Conservation (phyloP, 1,140 invertebrate genomes). For the Bombus balteatus region DNA sequence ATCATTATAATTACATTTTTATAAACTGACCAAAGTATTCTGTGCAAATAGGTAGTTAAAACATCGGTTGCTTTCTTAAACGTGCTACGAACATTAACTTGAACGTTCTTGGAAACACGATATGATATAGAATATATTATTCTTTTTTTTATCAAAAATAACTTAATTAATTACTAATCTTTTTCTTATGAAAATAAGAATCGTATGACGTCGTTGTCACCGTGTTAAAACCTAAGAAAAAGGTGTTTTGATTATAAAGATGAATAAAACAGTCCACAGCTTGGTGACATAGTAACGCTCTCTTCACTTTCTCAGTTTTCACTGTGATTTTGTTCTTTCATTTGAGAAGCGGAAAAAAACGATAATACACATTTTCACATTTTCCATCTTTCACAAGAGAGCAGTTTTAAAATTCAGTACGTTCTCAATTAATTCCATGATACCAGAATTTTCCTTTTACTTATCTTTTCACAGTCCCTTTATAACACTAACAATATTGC, state of each 20-base stretch:
- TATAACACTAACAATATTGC: too few species aligned
- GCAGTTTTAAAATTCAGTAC: not conserved
- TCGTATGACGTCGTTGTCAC: not conserved
- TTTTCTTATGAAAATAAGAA: not conserved
- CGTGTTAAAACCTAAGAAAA: not conserved
- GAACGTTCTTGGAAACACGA: not conserved
- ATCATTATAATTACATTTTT: not conserved
- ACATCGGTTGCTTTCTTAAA: conserved; percentile 42
- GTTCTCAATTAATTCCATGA: not conserved
- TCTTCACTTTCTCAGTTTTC: not conserved
- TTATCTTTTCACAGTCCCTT: too few species aligned
- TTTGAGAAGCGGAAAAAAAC: not conserved
- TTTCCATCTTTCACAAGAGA: not conserved
- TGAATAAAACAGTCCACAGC: not conserved
- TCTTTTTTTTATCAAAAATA: not conserved
- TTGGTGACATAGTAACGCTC: not conserved
- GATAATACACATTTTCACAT: not conserved
- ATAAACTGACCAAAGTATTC: not conserved
- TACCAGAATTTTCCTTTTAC: not conserved
- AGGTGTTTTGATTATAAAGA: not conserved
- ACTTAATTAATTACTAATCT: too few species aligned
- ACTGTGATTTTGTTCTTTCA: not conserved
- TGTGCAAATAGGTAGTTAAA: conserved; percentile 23
- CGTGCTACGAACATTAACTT: conserved; percentile 29
- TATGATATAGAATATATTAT: not conserved